Percentiles rank a stretch among this genome's conserved stretches.
Evolutionary conservation across 2,797 vertebrate species (phyloP).

Genomic region (Tangara arthus): DNA sequence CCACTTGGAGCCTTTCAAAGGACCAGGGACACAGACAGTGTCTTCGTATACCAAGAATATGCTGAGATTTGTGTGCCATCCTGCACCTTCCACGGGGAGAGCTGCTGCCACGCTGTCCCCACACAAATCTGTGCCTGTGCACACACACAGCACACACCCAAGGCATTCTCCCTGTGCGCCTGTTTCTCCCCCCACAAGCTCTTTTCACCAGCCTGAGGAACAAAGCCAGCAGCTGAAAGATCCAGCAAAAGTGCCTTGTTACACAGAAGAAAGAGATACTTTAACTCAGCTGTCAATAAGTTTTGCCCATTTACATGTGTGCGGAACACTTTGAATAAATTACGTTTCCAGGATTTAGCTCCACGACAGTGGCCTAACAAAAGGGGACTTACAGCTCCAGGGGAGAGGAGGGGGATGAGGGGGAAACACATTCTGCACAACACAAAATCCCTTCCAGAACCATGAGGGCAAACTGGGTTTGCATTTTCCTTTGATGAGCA

Average conservation of each 20-base stretch:
- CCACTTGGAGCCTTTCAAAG: neutral
- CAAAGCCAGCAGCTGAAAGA: slow-evolving; percentile 35
- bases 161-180: neutral
- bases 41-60: rapidly evolving
- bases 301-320: slow-evolving; percentile 55
- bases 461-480: neutral
- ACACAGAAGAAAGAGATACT: slow-evolving; percentile 52
- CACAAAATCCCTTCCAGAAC: slow-evolving; percentile 29
- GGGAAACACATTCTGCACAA: slow-evolving; percentile 21
- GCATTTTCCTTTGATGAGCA: neutral
- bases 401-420: neutral
- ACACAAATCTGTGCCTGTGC: neutral
- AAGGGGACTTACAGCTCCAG: neutral
- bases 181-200: neutral
- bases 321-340: slow-evolving; percentile 51
- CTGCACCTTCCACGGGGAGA: rapidly evolving
- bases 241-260: slow-evolving; percentile 26
- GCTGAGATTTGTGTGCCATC: neutral
- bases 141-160: neutral
- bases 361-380: neutral
- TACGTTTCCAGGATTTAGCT: slow-evolving; percentile 45
- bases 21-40: rapidly evolving
- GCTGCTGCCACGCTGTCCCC: rapidly evolving
- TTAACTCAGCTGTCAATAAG: slow-evolving; percentile 61
- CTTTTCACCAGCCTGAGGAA: neutral